Base-by-base conservation (phyloP, 92 coral and sea anemone species). In the Actinernus sp. region DNA sequence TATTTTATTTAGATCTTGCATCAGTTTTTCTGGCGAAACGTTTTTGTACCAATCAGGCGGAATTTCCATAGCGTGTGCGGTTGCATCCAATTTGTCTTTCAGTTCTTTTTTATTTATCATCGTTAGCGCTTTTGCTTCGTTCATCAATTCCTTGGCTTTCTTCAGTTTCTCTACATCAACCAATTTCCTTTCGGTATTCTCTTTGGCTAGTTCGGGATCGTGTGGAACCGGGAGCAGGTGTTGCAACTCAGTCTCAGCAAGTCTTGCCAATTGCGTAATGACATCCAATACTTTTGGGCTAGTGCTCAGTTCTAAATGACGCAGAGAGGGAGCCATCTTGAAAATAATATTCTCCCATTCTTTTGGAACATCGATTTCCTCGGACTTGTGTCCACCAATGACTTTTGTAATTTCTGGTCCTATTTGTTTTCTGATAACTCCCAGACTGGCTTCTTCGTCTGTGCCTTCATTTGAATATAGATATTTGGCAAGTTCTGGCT, bases 381-480 rank as follows among this genome's bases (percentile, higher is more conserved):
- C 28, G 43, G 63, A 27, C 41, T 3, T 34, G 46, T 72, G 52
- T 2, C 63, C 88, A 37, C 88, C 88, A 24, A 73, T 70, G 4
- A 81, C 82, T 73, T 81, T n/a, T n/a, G n/a, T 82, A 2, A 81
- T 75, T 34, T 58, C 55, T 11, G 76, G 88, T 63, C 82, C 75
- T 21, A 81, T 24, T 8, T 49, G 20, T 34, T 76, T 64, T 49
- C 37, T 26, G 9, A 63, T 52, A 3, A 65, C 47, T 8, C 34
- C 58, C 49, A 51, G 58, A 30, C 61, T 65, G 17, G 49, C 53
- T 10, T 56, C 65, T 6, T 56, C 31, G 4, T 38, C 69, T 6
- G 56, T 49, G 2, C 11, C 57, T 47, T 54, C 62, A 23, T 58
- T 27, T 7, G 74, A 31, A 49, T 45, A 55, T 27, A 81, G 17